A percentile compares a stretch with the other conserved stretches of the same genome.
These are phyloP conservation scores for Turritopsis dohrnii DNA, from an alignment of 30 jellyfish, hydroid and myxozoan species.

Conservation along the genomic window DNA sequence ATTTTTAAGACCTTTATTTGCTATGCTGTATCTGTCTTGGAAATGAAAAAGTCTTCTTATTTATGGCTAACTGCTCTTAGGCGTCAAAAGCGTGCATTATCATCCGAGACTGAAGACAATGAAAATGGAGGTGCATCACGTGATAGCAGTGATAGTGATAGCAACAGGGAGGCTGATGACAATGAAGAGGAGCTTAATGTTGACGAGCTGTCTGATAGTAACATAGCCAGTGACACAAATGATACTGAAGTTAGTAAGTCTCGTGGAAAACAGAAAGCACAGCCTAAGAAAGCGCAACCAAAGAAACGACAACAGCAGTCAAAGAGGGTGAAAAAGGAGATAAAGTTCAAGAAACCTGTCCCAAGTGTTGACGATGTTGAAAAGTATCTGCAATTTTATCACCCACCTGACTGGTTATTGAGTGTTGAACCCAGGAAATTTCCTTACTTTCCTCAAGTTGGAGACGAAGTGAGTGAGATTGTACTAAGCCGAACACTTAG, in stretches of 20 bases:
- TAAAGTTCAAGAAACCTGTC: conserved; percentile 31
- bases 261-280: conserved; percentile 35
- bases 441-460: conserved; percentile 98
- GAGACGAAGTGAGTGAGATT: conserved; percentile 97
- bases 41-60: not conserved
- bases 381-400: conserved; percentile 50
- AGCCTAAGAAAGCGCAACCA: not conserved
- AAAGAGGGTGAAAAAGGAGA: conserved; percentile 21
- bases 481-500: too few relatives aligned
- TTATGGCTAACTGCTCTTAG: not conserved
- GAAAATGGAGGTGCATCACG: conserved; percentile 49
- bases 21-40: too few relatives aligned
- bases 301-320: not conserved
- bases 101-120: conserved; percentile 58
- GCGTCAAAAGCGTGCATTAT: conserved; percentile 12
- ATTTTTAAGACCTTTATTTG: too few relatives aligned
- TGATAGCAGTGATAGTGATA: conserved; percentile 32
- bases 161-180: conserved; percentile 28
- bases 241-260: not conserved
- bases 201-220: not conserved
- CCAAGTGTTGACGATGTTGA: conserved; percentile 50
- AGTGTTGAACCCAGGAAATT: conserved; percentile 57
- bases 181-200: conserved; percentile 31
- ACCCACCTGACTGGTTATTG: conserved; percentile 87
- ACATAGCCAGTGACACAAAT: conserved; percentile 9